Evolutionary conservation across 2,888 invertebrate species (phyloP).

Genomic region (Ctena decussata): DNA sequence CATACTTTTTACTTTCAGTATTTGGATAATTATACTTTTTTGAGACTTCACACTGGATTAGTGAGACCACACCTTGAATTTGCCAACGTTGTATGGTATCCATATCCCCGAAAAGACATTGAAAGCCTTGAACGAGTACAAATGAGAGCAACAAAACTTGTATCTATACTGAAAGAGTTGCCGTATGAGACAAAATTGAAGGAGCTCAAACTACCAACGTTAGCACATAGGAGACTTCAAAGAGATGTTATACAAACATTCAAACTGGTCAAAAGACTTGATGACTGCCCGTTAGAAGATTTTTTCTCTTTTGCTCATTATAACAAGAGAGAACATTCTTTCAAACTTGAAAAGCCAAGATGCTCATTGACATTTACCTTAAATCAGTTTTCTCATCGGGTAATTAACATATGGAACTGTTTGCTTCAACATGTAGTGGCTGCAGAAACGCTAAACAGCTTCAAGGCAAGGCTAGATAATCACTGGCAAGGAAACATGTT

Average conservation of each 20-base stretch:
- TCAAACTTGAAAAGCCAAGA: background rate
- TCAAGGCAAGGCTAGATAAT: background rate
- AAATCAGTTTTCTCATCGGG: background rate
- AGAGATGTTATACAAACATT: constrained; percentile 17
- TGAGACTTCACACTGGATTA: constrained; percentile 9
- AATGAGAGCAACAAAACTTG: constrained; percentile 14
- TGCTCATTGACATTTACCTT: background rate
- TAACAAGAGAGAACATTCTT: background rate
- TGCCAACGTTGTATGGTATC: constrained; percentile 14
- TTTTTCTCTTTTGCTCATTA: background rate
- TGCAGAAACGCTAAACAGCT: background rate
- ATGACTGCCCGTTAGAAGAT: background rate
- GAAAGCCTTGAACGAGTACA: no score
- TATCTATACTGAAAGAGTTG: background rate
- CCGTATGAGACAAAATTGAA: background rate
- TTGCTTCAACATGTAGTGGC: background rate
- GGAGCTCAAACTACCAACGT: constrained; percentile 10
- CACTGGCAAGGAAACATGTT: constrained; percentile 5
- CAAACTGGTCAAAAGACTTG: no score
- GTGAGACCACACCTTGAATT: no score
- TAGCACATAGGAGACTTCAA: constrained; percentile 5
- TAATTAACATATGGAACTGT: background rate
- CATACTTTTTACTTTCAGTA: no score
- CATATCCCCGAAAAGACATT: background rate
- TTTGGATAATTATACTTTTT: constrained; percentile 13